Base-by-base conservation (phyloP, 2,113 vertebrate genomes). In the Albula glossodonta region DNA sequence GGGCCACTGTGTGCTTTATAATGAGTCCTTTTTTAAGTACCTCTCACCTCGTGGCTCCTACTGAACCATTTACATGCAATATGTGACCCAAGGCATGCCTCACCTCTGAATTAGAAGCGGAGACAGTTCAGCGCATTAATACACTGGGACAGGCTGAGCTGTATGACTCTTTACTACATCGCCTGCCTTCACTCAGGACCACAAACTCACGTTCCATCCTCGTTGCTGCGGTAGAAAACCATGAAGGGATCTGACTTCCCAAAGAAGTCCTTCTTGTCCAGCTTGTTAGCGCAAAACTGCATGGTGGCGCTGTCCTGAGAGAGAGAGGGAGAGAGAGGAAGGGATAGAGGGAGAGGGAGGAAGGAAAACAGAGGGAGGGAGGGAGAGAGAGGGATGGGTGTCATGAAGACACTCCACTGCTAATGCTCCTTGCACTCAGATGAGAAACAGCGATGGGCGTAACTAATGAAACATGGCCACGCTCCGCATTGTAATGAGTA, bases 251-350 rank as follows among this genome's bases (percentile, higher is more conserved):
- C 97, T 0, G 97, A 98, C 89, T 97, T 98, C 84, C 97, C 97
- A 80, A 98, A 98, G 92, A 98, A 98, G 90, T 98, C 97, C 88
- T 98, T 98, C 93, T 98, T 98, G 93, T 98, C 97, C 93, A 98
- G 93, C 87, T 98, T 98, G 93, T 97, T 96, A 93, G 96, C 97
- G 90, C 97, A 97, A 93, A 98, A 97, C 91, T 98, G 97, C 97
- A 98, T 97, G 19, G 96, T 97, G 89, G 96, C 93, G 0, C 96
- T 96, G 82, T 98, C 97, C 97, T 98, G 91, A 19, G 9, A 22
- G 53, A 50, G 25, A 78, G 79, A 83, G 15, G 31, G 31, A 41
- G 0, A 41, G 31, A 41, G 31, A 41, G 31, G 31, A 41, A 41
- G 31, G 31, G 31, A 41, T 41, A 41, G 31, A 41, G 31, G 31